Evolutionary conservation across 1,140 invertebrate species (phyloP).

Genomic region (Drosophila paulistorum): DNA sequence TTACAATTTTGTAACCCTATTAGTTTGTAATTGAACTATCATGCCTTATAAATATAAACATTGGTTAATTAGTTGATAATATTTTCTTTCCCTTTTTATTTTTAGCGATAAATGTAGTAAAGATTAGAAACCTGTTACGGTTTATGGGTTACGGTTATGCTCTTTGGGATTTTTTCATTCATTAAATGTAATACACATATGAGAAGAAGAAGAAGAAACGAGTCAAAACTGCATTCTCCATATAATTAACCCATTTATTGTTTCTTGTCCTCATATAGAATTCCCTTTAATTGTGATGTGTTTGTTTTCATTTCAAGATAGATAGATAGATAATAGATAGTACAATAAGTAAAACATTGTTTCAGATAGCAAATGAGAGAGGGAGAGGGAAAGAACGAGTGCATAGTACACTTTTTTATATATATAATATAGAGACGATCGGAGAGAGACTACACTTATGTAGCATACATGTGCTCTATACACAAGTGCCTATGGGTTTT

Average conservation of each 20-base stretch:
- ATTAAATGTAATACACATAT: not conserved
- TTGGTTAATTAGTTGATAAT: conserved; percentile 8
- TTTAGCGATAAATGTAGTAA: conserved; percentile 6
- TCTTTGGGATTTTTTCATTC: not conserved
- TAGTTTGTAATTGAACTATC: conserved; percentile 10
- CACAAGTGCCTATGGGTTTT: conserved; percentile 17
- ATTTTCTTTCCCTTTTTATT: not conserved
- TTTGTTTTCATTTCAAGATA: conserved; percentile 60
- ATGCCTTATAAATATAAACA: conserved; percentile 19
- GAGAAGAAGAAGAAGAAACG: not conserved
- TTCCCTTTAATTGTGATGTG: conserved; percentile 21
- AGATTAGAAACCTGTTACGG: not conserved
- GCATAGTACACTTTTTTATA: conserved; percentile 57
- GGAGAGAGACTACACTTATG: conserved; percentile 14
- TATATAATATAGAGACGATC: conserved; percentile 12
- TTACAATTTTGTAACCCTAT: conserved; percentile 8
- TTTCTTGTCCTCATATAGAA: not conserved
- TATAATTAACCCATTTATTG: conserved; percentile 11
- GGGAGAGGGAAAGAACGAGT: conserved; percentile 22
- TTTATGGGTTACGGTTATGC: conserved; percentile 11
- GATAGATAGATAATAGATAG: conserved; percentile 51
- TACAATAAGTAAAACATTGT: conserved; percentile 41
- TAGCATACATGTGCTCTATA: not conserved
- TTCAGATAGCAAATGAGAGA: conserved; percentile 38
- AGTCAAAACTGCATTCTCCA: not conserved